Evolutionary conservation across 2,113 vertebrate species (phyloP).

Genomic region (Melierax canorus): DNA sequence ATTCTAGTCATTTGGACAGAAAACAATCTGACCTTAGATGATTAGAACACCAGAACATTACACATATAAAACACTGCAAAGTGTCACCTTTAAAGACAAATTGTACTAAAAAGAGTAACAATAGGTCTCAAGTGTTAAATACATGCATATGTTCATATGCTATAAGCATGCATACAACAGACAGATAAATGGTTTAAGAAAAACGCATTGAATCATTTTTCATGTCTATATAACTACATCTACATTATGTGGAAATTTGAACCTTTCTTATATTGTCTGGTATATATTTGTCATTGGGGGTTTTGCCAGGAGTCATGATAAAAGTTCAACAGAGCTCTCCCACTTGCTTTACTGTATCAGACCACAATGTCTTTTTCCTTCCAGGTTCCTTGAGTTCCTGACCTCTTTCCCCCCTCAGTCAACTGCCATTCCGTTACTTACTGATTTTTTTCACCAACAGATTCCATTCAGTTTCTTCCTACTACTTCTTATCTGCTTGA

Average conservation of each 20-base stretch:
- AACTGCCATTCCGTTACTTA: neutral
- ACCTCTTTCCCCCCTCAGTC: neutral
- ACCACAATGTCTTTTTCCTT: neutral
- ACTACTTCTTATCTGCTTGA: neutral
- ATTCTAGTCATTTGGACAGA: neutral
- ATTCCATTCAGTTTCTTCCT: neutral
- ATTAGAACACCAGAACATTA: neutral
- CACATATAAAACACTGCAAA: neutral
- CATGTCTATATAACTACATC: neutral
- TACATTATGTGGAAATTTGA: constrained; percentile 27
- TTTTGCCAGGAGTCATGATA: constrained; percentile 7
- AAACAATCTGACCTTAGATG: neutral
- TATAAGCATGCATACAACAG: neutral
- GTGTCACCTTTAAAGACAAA: neutral
- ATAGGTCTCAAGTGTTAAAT: constrained; percentile 19
- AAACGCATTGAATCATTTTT: neutral
- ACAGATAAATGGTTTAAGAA: neutral
- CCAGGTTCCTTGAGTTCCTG: neutral
- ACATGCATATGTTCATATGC: neutral
- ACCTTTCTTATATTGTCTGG: constrained; percentile 31
- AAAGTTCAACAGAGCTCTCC: neutral
- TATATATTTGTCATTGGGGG: constrained; percentile 4
- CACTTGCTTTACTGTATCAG: neutral
- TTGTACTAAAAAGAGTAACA: neutral
- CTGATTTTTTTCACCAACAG: neutral